Conservation (phyloP, 2,797 vertebrate genomes). For the Melanogrammus aeglefinus region DNA sequence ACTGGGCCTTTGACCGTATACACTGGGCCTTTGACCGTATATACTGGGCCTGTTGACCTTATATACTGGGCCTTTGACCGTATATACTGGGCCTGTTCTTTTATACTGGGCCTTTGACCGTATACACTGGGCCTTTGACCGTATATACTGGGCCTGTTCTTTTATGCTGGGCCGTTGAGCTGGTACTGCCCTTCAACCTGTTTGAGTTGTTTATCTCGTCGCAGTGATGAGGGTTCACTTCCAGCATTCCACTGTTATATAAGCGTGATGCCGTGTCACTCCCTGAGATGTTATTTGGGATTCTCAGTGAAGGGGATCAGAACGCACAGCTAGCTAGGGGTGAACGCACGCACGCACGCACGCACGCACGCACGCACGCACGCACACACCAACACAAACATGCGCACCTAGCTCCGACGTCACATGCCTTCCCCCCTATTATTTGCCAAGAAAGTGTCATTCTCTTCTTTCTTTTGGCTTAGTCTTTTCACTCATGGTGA, state of each 20-base stretch:
- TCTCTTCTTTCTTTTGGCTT: constrained; percentile 36
- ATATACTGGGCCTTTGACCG: neutral
- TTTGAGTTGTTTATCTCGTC: neutral
- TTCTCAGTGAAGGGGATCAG: constrained; percentile 53
- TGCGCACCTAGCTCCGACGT: constrained; percentile 14
- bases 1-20: neutral
- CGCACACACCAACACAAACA: constrained; percentile 21
- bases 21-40: no score
- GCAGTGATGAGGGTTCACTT: neutral
- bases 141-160: neutral
- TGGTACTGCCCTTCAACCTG: neutral
- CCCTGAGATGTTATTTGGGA: constrained; percentile 52
- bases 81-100: neutral
- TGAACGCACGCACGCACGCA: constrained; percentile 12
- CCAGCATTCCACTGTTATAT: constrained; percentile 57
- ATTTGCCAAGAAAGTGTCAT: constrained; percentile 31
- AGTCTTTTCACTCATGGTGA: constrained; percentile 41
- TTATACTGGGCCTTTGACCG: neutral
- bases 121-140: neutral
- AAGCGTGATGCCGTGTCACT: constrained; percentile 53
- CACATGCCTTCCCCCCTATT: constrained; percentile 40
- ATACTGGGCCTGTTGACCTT: neutral
- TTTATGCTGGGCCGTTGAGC: neutral
- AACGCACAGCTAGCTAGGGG: constrained; percentile 46
- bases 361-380: constrained; percentile 21